These are phyloP conservation scores for Drosophila nigricruria DNA, from an alignment of 2,888 invertebrate species.

Conservation along the genomic window DNA sequence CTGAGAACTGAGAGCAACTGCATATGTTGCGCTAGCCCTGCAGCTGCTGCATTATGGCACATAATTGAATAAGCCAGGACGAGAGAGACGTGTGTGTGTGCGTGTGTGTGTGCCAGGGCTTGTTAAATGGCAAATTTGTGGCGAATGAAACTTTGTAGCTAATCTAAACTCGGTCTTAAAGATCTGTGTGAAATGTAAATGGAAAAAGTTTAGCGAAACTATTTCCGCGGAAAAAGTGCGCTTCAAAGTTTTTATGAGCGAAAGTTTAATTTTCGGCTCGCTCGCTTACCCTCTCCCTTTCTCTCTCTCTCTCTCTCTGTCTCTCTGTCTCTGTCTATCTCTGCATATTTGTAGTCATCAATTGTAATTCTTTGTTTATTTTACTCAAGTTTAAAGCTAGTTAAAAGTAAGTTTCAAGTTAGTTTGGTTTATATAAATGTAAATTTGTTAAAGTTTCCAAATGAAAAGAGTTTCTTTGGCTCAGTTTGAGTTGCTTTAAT, in stretches of 20 bases:
- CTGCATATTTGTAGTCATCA: constrained; percentile 1
- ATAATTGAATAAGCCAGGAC: constrained; percentile 6
- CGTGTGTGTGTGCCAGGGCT: neutral
- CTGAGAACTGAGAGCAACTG: no score
- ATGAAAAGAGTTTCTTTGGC: neutral
- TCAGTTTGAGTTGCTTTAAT: neutral
- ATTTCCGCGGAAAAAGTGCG: constrained; percentile 7
- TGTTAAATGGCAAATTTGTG: constrained; percentile 4
- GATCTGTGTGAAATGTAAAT: constrained; percentile 9
- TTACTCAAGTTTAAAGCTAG: neutral
- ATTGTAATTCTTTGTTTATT: constrained; percentile 1
- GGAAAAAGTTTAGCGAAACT: constrained; percentile 4
- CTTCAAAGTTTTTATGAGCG: constrained; percentile 17
- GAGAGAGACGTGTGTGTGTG: neutral
- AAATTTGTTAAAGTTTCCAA: neutral
- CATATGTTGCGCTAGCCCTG: neutral
- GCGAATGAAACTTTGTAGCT: neutral
- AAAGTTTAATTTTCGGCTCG: constrained; percentile 9
- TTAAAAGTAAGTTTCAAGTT: neutral
- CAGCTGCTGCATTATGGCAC: constrained; percentile 1
- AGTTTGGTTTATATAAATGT: neutral
- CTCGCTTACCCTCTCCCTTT: neutral
- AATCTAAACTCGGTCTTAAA: constrained; percentile 3
- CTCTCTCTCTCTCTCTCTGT: neutral
- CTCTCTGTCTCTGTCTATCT: neutral